Evolutionary conservation across 1,140 invertebrate genomes (phyloP), one percentile per base, ranked within the genome.

Genomic region (Plodia interpunctella): DNA sequence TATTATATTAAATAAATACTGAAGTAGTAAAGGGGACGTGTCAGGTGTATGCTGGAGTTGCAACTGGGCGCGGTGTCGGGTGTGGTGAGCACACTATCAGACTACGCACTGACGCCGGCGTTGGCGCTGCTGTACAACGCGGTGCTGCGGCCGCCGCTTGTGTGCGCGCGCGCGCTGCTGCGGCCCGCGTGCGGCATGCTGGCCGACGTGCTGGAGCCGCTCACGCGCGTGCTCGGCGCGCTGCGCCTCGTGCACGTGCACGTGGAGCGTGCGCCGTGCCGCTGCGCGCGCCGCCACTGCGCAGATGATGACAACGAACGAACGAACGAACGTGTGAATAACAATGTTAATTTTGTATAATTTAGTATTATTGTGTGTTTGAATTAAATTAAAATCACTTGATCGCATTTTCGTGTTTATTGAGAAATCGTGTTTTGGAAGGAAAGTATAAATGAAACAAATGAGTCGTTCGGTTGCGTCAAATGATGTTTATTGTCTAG

Each of bases 41-140:
- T 15, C 65, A 52, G 65, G 21, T 51, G 38, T 54, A 64, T 38
- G 50, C 50, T 68, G 51, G 55, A 60, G 54, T 25, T 59, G 50
- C 53, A 35, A 19, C 65, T 62, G 20, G 55, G 52, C 55, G 57
- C 52, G 20, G 59, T 62, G 59, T 15, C 93, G 28, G 93, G 93
- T 9, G 65, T 92, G 2, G 68, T 94, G 4, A 92, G 94, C 72
- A 72, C 93, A 56, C 68, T 90, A n/a, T 92, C 93, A 0, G 94
- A 94, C 79, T 93, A 93, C 68, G 87, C 93, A 57, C 69, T 94
- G 38, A 94, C 94, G 77, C 94, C 94, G 1, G 74, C 91, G 15
- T 73, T 95, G 50, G 92, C 93, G 2, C 91, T 93, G 30, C 0
- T 90, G 8, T 94, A 94, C 68, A 94, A 94, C 74, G 92, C 91